These are phyloP conservation scores for Brachypterus glaber DNA, from an alignment of 2,888 invertebrate species.

Conservation along the genomic window DNA sequence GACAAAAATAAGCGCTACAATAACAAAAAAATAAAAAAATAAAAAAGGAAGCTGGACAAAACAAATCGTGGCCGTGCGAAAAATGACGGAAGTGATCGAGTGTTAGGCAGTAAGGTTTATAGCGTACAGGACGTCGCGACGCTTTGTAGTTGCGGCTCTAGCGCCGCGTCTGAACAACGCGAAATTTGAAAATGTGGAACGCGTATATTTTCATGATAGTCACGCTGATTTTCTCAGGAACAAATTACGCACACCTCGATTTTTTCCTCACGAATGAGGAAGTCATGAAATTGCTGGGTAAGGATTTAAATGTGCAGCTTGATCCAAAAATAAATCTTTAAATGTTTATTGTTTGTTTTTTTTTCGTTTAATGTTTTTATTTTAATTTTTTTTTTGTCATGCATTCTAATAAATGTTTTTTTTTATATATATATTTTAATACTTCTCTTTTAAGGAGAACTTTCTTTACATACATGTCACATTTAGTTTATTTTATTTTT, in stretches of 20 bases:
- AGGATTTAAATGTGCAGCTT: constrained; percentile 33
- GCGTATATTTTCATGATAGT: too few species aligned
- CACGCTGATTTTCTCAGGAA: constrained; percentile 30
- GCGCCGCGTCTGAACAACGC: constrained; percentile 31
- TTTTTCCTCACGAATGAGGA: constrained; percentile 72
- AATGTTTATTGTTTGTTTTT: neutral
- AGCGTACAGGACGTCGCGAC: constrained; percentile 22
- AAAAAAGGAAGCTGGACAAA: too few species aligned
- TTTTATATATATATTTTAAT: too few species aligned
- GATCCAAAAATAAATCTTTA: neutral
- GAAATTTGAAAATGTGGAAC: too few species aligned
- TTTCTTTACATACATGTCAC: too few species aligned
- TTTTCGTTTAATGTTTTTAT: neutral
- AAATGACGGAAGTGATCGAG: constrained; percentile 14
- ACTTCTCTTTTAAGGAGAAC: too few species aligned
- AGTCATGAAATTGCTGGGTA: constrained; percentile 71
- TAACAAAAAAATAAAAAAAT: too few species aligned
- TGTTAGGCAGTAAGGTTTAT: constrained; percentile 13
- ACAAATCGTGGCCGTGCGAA: constrained; percentile 16
- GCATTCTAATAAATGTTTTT: too few species aligned
- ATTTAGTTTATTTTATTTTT: too few species aligned
- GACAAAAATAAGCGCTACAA: too few species aligned
- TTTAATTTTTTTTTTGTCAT: constrained; percentile 6
- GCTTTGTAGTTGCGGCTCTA: constrained; percentile 36
- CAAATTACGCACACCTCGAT: constrained; percentile 59